Conservation (phyloP, 2,888 invertebrate species). For the Aethes cnicana region DNA sequence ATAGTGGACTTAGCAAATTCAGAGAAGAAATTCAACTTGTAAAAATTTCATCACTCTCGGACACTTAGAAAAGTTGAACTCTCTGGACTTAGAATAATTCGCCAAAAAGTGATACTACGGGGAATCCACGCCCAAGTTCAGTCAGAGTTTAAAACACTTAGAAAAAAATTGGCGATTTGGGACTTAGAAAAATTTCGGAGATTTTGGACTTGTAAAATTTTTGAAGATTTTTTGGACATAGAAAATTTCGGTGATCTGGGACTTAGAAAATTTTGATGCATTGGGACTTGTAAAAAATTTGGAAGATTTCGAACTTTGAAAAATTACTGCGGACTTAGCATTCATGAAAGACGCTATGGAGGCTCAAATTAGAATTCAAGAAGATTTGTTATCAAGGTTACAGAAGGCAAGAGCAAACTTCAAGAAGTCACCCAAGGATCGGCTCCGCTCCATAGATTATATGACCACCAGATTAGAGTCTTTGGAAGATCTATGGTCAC, state of each 20-base stretch:
- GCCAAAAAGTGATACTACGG: not conserved
- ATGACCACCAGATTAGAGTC: not conserved
- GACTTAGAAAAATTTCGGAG: too few relatives aligned
- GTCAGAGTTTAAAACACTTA: not conserved
- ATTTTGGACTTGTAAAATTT: too few relatives aligned
- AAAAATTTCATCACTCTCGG: slow-evolving; percentile 4
- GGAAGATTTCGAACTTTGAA: too few relatives aligned
- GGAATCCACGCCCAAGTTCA: not conserved
- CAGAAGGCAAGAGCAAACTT: not conserved
- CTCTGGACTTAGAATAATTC: slow-evolving; percentile 1
- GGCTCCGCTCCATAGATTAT: not conserved
- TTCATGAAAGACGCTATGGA: not conserved
- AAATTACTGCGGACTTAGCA: too few relatives aligned
- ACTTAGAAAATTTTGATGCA: too few relatives aligned
- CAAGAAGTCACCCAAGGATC: slow-evolving; percentile 1
- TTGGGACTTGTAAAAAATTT: too few relatives aligned
- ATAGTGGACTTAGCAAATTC: not conserved
- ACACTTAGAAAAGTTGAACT: too few relatives aligned
- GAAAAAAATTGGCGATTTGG: too few relatives aligned
- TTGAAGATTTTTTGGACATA: too few relatives aligned
- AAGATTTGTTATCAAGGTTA: not conserved
- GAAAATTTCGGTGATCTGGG: too few relatives aligned
- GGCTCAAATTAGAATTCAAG: not conserved
- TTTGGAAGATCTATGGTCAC: not conserved
- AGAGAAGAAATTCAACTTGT: not conserved